Evolutionary conservation across 2,113 vertebrate genomes (phyloP).

Genomic region (Seriola aureovittata): DNA sequence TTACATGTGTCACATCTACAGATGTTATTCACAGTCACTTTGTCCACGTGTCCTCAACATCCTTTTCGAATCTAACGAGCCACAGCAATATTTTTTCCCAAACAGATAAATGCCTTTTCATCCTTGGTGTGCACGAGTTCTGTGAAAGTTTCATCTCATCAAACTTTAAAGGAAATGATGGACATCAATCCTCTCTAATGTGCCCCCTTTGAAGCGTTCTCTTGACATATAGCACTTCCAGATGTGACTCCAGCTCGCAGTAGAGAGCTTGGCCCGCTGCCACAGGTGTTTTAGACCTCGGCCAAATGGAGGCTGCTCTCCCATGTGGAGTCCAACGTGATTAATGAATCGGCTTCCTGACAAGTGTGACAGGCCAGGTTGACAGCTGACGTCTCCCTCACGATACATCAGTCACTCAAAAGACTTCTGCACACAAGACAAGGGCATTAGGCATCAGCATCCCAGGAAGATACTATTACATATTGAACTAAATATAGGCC

Average conservation of each 20-base stretch:
- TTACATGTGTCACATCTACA: slow-evolving; percentile 2
- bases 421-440: slow-evolving; percentile 33
- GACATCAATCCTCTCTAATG: slow-evolving; percentile 49
- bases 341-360: slow-evolving; percentile 65
- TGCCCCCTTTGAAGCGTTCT: slow-evolving; percentile 25
- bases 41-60: slow-evolving; percentile 29
- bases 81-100: slow-evolving; percentile 16
- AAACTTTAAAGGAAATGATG: slow-evolving; percentile 53
- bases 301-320: slow-evolving; percentile 52
- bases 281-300: slow-evolving; percentile 63
- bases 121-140: background rate
- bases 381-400: slow-evolving; percentile 69
- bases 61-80: background rate
- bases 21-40: slow-evolving; percentile 15
- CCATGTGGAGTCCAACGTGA: slow-evolving; percentile 65
- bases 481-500: slow-evolving; percentile 29
- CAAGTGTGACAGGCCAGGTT: slow-evolving; percentile 55
- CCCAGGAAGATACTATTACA: slow-evolving; percentile 18
- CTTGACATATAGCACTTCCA: slow-evolving; percentile 50
- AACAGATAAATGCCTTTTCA: slow-evolving; percentile 37
- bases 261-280: slow-evolving; percentile 36
- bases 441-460: slow-evolving; percentile 26
- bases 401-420: slow-evolving; percentile 46
- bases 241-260: slow-evolving; percentile 33
- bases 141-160: slow-evolving; percentile 48